Base-by-base conservation (phyloP, 1,140 invertebrate genomes). In the Hypsibius dujardini region DNA sequence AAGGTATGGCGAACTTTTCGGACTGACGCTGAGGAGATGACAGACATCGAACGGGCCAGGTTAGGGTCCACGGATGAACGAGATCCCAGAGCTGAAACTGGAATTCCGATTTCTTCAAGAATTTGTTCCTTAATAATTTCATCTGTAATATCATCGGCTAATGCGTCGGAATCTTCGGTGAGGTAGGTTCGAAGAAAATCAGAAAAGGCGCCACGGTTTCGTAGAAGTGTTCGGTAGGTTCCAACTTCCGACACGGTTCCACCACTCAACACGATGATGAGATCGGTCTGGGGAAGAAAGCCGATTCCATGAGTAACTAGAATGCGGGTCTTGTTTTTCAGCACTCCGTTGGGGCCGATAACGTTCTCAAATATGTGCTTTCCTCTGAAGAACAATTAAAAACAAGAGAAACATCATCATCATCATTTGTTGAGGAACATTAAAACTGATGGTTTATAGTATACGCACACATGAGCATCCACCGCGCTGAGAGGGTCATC, bases 401-500 rank as follows among this genome's bases (percentile, higher is more conserved):
- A 7, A 56, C 7, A n/a, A 12, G 50, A 56, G 7, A 7, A 7
- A 56, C 7, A n/a, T 56, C n/a, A 12, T 56, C 7, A n/a, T 56
- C 7, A 56, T 56, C n/a, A 7, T 7, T 56, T 56, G n/a, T 56
- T 12, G 7, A 12, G 7, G 7, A n/a, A 12, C 7, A 12, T 56
- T 56, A 56, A 56, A 56, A 56, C 50, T 28, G 28, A 28, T 28
- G 28, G n/a, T 56, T 56, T 56, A n/a, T 56, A 12, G 7, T 7
- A 12, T 56, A 7, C 50, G 7, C n/a, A 56, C 50, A 56, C 50
- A 56, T 93, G n/a, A 56, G 50, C 50, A n/a, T 56, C 50, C 7
- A 56, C 50, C 7, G 50, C 50, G 50, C 50, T 56, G 7, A 98
- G 82, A 1, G 94, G 93, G 84, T 98, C 94, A 78, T 98, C 95